Evolutionary conservation across 1,140 invertebrate species (phyloP), one percentile per base, ranked within the genome.

Genomic region (Branchinecta lynchi): DNA sequence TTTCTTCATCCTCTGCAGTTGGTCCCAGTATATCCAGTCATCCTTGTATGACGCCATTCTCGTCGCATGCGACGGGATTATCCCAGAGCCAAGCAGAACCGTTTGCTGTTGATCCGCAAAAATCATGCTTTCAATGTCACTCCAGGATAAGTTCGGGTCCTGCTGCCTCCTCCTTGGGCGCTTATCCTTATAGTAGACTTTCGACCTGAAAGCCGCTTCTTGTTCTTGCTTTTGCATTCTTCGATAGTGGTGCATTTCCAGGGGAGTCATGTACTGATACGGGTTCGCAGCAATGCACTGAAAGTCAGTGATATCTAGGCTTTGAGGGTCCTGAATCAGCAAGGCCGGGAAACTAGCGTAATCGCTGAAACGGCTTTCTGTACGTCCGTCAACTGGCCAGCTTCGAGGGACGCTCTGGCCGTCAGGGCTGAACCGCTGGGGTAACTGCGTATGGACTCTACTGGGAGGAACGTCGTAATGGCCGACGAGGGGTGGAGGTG

Each of bases 111-210:
- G 72, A n/a, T 76, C 76, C 20, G 75, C 73, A 65, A 76, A 76
- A 21, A 76, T 76, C 7, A 76, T 65, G 69, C 76, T 76, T 68
- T 76, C 76, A 51, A 76, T 67, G 46, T 76, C 76, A 67, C 75
- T 76, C 76, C 76, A 76, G 0, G 71, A 70, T 8, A 43, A 66
- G 7, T 20, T 43, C 7, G 12, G 71, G 69, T 69, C 60, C 10
- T 7, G 43, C 0, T 66, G 32, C 17, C 51, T 60, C 6, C 51
- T 60, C 51, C 51, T 60, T 15, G 12, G 12, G 51, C 51, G 51
- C 51, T 60, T 60, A 15, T 20, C 51, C 17, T 60, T 60, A 6
- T 12, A 20, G 51, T 60, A 60, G 17, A 60, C 17, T 60, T 60
- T 60, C 17, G 51, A 15, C 51, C 51, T 60, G 2, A 60, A 60